These are phyloP conservation scores for Serranus cabrilla DNA, from an alignment of 2,797 vertebrate species.

Conservation along the genomic window DNA sequence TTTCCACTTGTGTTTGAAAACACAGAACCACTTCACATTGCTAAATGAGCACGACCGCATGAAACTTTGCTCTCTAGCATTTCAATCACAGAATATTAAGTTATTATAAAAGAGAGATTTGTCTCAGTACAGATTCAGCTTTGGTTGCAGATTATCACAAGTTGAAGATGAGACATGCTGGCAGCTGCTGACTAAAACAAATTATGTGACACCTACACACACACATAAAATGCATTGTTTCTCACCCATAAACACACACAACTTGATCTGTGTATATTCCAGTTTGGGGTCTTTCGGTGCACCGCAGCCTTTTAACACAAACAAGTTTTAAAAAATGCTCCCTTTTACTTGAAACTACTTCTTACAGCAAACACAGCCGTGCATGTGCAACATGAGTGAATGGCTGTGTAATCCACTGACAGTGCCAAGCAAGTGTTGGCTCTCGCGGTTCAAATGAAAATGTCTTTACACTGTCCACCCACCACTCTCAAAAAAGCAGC, in stretches of 20 bases:
- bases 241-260: constrained; percentile 41
- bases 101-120: not conserved
- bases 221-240: constrained; percentile 35
- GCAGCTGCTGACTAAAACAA: constrained; percentile 70
- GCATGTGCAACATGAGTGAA: constrained; percentile 33
- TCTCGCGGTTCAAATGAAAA: constrained; percentile 46
- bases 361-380: constrained; percentile 23
- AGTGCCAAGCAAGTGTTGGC: constrained; percentile 45
- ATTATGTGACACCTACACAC: constrained; percentile 52
- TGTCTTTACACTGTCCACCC: constrained; percentile 43
- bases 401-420: constrained; percentile 36
- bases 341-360: constrained; percentile 27
- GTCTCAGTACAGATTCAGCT: constrained; percentile 19
- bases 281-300: constrained; percentile 14
- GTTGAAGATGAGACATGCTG: constrained; percentile 49
- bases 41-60: constrained; percentile 13
- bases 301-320: constrained; percentile 7
- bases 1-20: constrained; percentile 40
- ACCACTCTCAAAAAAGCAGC: constrained; percentile 21
- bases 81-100: constrained; percentile 4
- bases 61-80: not conserved
- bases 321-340: constrained; percentile 8
- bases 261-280: constrained; percentile 20
- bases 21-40: constrained; percentile 27
- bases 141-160: constrained; percentile 53